A percentile compares a stretch with the other conserved stretches of the same genome.
phyloP scores from a whole-genome alignment of 2,113 vertebrate genomes.

The Calcarius ornatus region DNA sequence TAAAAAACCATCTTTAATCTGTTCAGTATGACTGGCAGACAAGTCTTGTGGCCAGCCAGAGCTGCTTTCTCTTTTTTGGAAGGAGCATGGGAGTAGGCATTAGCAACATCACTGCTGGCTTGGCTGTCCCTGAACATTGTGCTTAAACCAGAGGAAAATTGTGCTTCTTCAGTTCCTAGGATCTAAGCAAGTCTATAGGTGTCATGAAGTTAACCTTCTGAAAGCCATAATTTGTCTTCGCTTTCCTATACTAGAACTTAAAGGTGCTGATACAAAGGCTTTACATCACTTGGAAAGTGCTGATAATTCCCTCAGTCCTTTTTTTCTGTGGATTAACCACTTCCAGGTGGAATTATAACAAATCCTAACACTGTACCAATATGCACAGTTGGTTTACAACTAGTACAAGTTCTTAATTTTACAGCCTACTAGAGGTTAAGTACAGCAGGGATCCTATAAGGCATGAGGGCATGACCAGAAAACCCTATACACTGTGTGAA shows the following conservation, averaged over 20 bases:
- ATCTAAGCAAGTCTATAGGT: neutral
- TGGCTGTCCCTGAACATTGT: neutral
- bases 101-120: neutral
- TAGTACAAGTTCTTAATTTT: neutral
- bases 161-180: neutral
- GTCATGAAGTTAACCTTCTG: neutral
- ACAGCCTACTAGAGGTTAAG: neutral
- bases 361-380: neutral
- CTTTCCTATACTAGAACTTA: neutral
- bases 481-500: neutral
- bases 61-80: neutral
- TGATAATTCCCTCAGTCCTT: neutral
- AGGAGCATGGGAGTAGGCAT: neutral
- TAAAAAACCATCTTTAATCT: accelerated
- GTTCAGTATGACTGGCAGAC: neutral
- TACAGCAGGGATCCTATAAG: neutral
- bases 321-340: neutral
- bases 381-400: neutral
- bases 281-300: neutral
- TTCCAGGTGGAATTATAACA: neutral
- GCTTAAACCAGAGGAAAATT: neutral
- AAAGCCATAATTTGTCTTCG: neutral
- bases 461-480: neutral
- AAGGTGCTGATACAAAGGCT: neutral
- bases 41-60: neutral